These are phyloP conservation scores for Epinotia ramella DNA, from an alignment of 2,888 invertebrate species.

Conservation along the genomic window DNA sequence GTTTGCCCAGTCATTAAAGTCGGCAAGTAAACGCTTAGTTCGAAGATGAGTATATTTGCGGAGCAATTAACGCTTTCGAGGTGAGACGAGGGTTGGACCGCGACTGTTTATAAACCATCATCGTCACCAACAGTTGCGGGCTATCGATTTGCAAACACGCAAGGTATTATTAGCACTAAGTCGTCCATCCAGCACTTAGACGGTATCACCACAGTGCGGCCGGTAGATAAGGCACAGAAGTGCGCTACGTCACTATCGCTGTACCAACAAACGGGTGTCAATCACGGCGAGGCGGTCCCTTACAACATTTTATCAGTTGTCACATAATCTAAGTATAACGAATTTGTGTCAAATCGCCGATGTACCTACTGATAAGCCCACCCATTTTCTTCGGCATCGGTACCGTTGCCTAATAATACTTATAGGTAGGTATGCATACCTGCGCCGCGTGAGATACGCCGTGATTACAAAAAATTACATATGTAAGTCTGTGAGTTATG, in stretches of 20 bases:
- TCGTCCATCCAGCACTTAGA: conserved; percentile 61
- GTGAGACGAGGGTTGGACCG: conserved; percentile 78
- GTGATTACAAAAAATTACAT: conserved; percentile 63
- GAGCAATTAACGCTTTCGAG: conserved; percentile 81
- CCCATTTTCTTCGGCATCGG: conserved; percentile 66
- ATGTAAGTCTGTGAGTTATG: conserved; percentile 52
- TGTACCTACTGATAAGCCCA: conserved; percentile 81
- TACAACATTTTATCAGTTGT: conserved; percentile 82
- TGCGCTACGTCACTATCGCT: conserved; percentile 74
- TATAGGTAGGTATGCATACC: conserved; percentile 49
- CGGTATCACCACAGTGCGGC: conserved; percentile 66
- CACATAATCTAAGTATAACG: conserved; percentile 83
- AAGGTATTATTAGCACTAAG: conserved; percentile 47
- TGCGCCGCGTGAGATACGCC: conserved; percentile 53
- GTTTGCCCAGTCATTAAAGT: conserved; percentile 84
- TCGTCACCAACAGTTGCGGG: conserved; percentile 47
- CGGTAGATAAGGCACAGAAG: conserved; percentile 75
- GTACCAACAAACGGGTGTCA: conserved; percentile 80
- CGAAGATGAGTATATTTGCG: conserved; percentile 84
- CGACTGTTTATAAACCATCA: conserved; percentile 72
- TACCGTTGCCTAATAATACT: conserved; percentile 70
- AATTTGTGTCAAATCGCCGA: conserved; percentile 83
- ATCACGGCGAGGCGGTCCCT: conserved; percentile 81
- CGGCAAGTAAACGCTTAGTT: conserved; percentile 81
- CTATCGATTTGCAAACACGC: conserved; percentile 45